phyloP scores from a whole-genome alignment of 2,797 vertebrate genomes.

The Oreortyx pictus region DNA sequence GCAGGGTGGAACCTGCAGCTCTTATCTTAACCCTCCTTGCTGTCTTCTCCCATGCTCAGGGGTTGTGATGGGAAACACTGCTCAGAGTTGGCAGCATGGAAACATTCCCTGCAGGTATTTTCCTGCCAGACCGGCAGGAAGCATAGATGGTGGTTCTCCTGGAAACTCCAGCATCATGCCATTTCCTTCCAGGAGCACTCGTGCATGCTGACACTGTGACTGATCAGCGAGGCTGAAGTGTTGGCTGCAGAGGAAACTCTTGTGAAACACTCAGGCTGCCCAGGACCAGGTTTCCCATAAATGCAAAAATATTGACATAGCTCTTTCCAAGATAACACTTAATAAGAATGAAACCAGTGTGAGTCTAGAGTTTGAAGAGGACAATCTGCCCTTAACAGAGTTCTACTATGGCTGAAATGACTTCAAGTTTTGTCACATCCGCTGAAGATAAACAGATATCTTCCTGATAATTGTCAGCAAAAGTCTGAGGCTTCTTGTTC shows the following conservation, averaged over 20 bases:
- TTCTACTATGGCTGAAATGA: not conserved
- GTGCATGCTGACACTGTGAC: not conserved
- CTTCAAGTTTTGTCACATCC: not conserved
- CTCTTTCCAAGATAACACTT: not conserved
- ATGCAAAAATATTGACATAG: not conserved
- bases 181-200: constrained; percentile 34
- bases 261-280: not conserved
- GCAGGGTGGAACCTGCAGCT: constrained; percentile 11
- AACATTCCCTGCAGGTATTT: constrained; percentile 11
- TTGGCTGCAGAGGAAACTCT: not conserved
- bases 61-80: not conserved
- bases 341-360: not conserved
- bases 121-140: constrained; percentile 53
- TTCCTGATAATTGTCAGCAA: constrained; percentile 2
- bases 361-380: not conserved
- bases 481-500: not conserved
- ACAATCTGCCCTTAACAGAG: not conserved
- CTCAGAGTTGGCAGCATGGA: not conserved
- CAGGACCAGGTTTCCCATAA: constrained; percentile 42
- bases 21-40: not conserved
- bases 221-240: not conserved
- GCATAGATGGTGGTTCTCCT: constrained; percentile 62
- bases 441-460: not conserved
- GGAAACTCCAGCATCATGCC: constrained; percentile 17
- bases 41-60: not conserved